These are phyloP conservation scores for Erythrocercus mccallii DNA, from an alignment of 2,113 vertebrate genomes.

Conservation along the genomic window DNA sequence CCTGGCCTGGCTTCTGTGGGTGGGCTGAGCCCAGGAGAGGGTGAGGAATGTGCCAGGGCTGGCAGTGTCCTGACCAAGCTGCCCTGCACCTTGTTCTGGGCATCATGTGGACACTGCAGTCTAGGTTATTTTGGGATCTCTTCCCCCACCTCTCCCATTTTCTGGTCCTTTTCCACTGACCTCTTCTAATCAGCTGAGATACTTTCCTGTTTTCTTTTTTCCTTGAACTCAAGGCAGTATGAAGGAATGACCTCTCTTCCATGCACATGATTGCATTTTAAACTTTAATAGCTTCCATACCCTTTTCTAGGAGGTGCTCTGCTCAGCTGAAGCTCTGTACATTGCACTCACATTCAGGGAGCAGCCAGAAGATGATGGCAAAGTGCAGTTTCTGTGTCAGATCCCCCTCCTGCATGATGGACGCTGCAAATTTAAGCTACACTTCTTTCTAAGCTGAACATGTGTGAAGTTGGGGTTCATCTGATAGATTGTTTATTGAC, in stretches of 20 bases:
- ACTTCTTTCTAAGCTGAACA: not conserved
- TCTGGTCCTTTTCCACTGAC: not conserved
- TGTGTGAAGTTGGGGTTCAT: not conserved
- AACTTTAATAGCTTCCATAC: conserved; percentile 62
- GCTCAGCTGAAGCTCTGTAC: not conserved
- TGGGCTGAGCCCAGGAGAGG: not conserved
- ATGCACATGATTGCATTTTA: conserved; percentile 61
- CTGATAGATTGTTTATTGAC: not conserved
- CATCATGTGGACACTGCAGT: not conserved
- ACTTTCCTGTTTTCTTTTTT: not conserved
- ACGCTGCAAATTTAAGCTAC: not conserved
- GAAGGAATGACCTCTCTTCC: conserved; percentile 32
- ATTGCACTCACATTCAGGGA: not conserved
- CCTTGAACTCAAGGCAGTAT: not conserved
- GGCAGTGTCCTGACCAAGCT: not conserved
- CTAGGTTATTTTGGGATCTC: not conserved
- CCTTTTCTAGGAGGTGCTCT: not conserved
- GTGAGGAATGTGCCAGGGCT: not conserved
- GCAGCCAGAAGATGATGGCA: not conserved
- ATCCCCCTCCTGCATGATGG: not conserved
- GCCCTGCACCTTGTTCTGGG: not conserved
- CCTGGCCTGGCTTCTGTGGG: not conserved
- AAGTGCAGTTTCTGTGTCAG: not conserved
- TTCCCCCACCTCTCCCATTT: not conserved
- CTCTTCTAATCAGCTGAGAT: not conserved